These are phyloP conservation scores for Tragelaphus buxtoni DNA, from an alignment of 2,113 vertebrate species.

Conservation along the genomic window DNA sequence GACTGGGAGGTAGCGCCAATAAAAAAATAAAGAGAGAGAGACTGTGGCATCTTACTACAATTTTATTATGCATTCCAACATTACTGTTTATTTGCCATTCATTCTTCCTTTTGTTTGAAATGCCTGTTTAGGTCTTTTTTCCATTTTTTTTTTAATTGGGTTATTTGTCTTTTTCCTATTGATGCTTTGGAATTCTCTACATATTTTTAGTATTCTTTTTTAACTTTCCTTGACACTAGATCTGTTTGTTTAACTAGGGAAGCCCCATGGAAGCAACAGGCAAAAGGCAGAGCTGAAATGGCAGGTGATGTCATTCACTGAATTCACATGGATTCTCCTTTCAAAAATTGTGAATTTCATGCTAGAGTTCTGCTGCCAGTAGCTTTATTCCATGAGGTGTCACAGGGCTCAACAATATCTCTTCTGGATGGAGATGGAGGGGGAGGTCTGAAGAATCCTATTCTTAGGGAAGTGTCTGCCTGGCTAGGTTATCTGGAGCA, in stretches of 20 bases:
- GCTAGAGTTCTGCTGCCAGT: neutral
- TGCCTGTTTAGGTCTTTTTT: neutral
- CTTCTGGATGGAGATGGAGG: neutral
- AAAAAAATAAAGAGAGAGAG: constrained; percentile 22
- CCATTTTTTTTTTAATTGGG: neutral
- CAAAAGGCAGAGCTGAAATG: neutral
- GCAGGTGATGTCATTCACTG: neutral
- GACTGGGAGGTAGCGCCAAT: constrained; percentile 45
- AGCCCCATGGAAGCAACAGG: neutral
- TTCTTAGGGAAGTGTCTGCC: neutral
- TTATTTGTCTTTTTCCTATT: neutral
- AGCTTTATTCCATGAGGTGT: neutral
- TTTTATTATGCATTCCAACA: constrained; percentile 29
- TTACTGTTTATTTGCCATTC: neutral
- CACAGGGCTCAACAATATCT: neutral
- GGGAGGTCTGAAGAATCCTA: neutral
- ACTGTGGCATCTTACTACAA: neutral
- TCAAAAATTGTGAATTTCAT: neutral
- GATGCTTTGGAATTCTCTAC: neutral
- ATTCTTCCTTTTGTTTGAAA: neutral
- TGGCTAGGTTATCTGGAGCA: neutral
- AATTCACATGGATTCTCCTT: neutral
- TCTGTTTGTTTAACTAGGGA: neutral
- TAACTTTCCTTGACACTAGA: neutral
- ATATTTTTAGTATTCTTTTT: neutral